Evolutionary conservation across 2,888 invertebrate genomes (phyloP).

Genomic region (Pyrocoelia pectoralis): DNA sequence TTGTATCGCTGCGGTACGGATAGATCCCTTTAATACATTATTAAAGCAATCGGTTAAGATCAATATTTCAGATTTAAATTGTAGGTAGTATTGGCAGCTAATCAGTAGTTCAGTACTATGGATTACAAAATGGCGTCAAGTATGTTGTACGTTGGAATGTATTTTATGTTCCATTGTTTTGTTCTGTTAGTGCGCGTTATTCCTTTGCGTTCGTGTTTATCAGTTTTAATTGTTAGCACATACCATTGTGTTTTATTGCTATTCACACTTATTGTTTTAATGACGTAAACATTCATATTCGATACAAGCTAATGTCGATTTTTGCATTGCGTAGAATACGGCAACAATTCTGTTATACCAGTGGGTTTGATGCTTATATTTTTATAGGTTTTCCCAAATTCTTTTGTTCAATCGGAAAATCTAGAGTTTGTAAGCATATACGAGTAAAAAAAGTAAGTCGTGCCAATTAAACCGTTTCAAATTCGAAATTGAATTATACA

Average conservation of each 20-base stretch:
- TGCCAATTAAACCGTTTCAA: too few species aligned
- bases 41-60: neutral
- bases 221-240: neutral
- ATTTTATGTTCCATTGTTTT: constrained; percentile 1
- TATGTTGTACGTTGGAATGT: neutral
- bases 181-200: neutral
- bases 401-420: too few species aligned
- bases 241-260: neutral
- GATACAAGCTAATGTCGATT: neutral
- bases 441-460: too few species aligned
- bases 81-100: too few species aligned
- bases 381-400: too few species aligned
- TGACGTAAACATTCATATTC: neutral
- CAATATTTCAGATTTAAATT: too few species aligned
- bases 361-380: too few species aligned
- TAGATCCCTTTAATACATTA: neutral
- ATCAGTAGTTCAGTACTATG: neutral
- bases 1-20: constrained; percentile 5
- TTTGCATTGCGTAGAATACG: too few species aligned
- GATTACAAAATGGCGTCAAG: neutral
- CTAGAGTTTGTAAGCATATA: too few species aligned
- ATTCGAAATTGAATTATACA: too few species aligned
- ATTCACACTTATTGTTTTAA: neutral
- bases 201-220: neutral
- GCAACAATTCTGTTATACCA: too few species aligned